Conservation (phyloP, 2,113 vertebrate genomes). For the Hystrix brachyura region DNA sequence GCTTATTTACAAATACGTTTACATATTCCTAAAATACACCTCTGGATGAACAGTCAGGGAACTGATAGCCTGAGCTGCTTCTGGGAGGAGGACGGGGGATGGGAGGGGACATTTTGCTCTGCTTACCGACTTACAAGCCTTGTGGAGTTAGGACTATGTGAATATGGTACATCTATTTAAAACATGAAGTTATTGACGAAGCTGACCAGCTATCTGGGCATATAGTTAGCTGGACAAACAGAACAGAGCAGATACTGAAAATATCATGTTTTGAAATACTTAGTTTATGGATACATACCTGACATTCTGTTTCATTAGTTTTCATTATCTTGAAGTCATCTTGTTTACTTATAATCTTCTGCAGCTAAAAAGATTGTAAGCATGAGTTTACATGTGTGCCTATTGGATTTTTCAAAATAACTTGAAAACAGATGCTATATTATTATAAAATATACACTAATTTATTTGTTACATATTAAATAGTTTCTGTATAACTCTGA, state of each 20-base stretch:
- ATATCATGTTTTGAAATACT: neutral
- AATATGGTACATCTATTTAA: neutral
- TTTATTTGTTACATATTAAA: slow-evolving; percentile 28
- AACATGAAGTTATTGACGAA: slow-evolving; percentile 11
- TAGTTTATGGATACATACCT: slow-evolving; percentile 83
- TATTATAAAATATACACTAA: slow-evolving; percentile 16
- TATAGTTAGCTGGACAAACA: slow-evolving; percentile 32
- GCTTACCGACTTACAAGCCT: too few species aligned
- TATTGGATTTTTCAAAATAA: slow-evolving; percentile 52
- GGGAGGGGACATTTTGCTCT: neutral
- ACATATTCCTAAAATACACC: neutral
- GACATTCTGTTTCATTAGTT: slow-evolving; percentile 63
- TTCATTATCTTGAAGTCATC: slow-evolving; percentile 86
- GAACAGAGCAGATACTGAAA: neutral
- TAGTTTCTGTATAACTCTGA: neutral
- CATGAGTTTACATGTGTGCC: slow-evolving; percentile 60
- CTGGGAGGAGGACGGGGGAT: neutral
- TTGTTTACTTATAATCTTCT: slow-evolving; percentile 95
- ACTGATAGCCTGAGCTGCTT: neutral
- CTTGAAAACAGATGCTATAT: slow-evolving; percentile 27
- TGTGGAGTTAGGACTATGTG: neutral
- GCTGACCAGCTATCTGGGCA: neutral
- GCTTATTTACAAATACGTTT: neutral
- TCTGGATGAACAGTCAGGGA: neutral
- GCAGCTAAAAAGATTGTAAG: slow-evolving; percentile 90